phyloP scores from a whole-genome alignment of 2,113 vertebrate genomes.

The Melozone crissalis region DNA sequence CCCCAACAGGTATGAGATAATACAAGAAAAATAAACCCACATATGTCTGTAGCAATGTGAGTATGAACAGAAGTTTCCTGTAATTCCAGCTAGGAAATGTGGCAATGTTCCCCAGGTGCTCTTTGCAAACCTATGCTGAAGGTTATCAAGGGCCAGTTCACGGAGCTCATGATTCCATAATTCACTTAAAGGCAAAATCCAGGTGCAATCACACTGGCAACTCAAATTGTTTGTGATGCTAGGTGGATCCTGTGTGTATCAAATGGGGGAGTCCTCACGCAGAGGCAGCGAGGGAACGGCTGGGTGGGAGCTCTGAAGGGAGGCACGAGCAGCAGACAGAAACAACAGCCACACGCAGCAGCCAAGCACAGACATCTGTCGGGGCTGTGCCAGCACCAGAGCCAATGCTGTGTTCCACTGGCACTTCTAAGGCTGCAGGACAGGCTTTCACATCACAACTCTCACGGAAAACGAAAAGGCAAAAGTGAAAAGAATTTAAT shows the following conservation, averaged over 20 bases:
- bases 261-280: background rate
- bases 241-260: background rate
- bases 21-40: background rate
- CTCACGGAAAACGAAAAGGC: background rate
- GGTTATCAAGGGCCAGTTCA: background rate
- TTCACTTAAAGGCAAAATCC: background rate
- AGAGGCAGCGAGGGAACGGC: background rate
- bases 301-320: background rate
- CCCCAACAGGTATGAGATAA: background rate
- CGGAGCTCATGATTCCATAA: accelerated
- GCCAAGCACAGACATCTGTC: background rate
- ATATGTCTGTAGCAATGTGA: background rate
- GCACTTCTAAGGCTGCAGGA: background rate
- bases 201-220: background rate
- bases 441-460: background rate
- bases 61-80: background rate
- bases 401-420: background rate
- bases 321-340: background rate
- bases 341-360: background rate
- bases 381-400: background rate
- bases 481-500: background rate
- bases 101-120: background rate
- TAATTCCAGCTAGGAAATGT: background rate
- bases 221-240: background rate
- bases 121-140: background rate